These are phyloP conservation scores for Lepidochitona cinerea DNA, from an alignment of 2,888 invertebrate species.

Conservation along the genomic window DNA sequence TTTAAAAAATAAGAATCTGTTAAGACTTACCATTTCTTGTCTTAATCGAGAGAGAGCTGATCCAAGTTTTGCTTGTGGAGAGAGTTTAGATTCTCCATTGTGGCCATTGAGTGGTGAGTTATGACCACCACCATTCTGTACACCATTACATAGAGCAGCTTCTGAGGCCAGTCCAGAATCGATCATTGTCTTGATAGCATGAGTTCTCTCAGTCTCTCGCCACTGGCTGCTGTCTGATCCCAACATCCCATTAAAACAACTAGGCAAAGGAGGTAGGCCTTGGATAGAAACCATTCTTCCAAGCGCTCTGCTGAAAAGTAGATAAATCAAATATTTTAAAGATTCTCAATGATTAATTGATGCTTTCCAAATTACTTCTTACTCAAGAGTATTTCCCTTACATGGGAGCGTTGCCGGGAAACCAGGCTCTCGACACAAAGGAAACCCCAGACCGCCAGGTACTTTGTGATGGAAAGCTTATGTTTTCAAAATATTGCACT, in stretches of 20 bases:
- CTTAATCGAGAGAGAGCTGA: conserved; percentile 36
- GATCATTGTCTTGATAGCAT: conserved; percentile 20
- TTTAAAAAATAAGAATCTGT: no score
- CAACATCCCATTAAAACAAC: conserved; percentile 40
- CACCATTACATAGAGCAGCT: conserved; percentile 16
- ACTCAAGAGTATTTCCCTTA: no score
- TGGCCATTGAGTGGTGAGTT: background rate
- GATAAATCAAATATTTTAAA: no score
- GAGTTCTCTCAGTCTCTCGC: conserved; percentile 11
- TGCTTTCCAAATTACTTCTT: no score
- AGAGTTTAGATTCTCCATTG: conserved; percentile 2
- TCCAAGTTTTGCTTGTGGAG: conserved; percentile 37
- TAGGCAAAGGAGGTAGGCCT: conserved; percentile 48
- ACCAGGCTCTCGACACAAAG: no score
- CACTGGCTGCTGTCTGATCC: conserved; percentile 16
- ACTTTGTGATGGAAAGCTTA: no score
- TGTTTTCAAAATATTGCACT: no score
- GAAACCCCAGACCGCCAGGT: no score
- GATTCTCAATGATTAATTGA: no score
- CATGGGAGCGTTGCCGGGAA: no score
- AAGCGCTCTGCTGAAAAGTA: no score
- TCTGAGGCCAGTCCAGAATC: conserved; percentile 28
- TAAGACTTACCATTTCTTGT: conserved; percentile 41
- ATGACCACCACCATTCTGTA: conserved; percentile 1
- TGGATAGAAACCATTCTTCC: conserved; percentile 40